phyloP scores from a whole-genome alignment of 2,888 invertebrate species.

The Dryadula phaetusa region DNA sequence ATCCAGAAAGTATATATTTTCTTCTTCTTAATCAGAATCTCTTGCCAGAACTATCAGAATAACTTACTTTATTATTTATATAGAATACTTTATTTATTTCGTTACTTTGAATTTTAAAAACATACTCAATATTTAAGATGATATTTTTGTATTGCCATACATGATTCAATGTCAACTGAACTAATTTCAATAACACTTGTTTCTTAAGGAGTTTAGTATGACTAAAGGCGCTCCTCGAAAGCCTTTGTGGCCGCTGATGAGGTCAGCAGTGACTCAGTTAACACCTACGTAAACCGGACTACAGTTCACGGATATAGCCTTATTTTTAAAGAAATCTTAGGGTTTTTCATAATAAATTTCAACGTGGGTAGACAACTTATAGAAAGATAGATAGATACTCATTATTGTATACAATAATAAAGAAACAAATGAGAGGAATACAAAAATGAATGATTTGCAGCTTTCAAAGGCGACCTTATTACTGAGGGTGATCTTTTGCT shows the following conservation, averaged over 20 bases:
- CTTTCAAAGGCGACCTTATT: too few species aligned
- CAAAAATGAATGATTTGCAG: too few species aligned
- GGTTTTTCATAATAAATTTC: neutral
- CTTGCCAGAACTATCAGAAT: too few species aligned
- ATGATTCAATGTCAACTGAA: slow-evolving; percentile 14
- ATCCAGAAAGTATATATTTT: too few species aligned
- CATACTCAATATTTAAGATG: neutral
- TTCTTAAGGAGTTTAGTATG: slow-evolving; percentile 30
- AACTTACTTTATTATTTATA: too few species aligned
- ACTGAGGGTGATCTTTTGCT: too few species aligned
- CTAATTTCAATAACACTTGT: slow-evolving; percentile 16
- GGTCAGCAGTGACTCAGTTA: slow-evolving; percentile 45
- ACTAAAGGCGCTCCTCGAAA: slow-evolving; percentile 39
- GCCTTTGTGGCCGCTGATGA: slow-evolving; percentile 43
- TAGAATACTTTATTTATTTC: too few species aligned
- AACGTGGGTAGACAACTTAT: neutral
- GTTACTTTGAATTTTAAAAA: too few species aligned
- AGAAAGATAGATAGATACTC: too few species aligned
- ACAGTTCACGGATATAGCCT: slow-evolving; percentile 34
- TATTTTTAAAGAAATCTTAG: slow-evolving; percentile 1
- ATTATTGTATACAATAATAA: too few species aligned
- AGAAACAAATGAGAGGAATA: too few species aligned
- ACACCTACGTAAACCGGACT: slow-evolving; percentile 44
- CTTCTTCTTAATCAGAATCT: too few species aligned
- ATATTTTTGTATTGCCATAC: neutral